Conservation (phyloP, 1,140 invertebrate genomes). For the Ostrea denselamellosa region DNA sequence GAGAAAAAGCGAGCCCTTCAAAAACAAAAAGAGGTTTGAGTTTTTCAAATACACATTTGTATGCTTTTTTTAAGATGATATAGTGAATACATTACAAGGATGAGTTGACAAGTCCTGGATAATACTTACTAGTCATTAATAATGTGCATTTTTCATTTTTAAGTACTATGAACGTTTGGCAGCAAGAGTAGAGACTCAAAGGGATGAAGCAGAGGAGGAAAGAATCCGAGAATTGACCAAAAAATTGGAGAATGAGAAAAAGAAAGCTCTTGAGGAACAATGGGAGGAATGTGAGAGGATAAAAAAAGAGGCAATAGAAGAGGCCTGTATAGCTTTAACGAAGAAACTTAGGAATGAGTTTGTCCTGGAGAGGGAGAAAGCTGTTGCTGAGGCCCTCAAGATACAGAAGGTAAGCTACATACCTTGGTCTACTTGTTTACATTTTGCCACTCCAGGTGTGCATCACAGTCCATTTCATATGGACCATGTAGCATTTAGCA, state of each 20-base stretch:
- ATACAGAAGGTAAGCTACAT: constrained; percentile 66
- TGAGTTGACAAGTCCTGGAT: too few relatives aligned
- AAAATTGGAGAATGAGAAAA: constrained; percentile 72
- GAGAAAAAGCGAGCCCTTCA: constrained; percentile 19
- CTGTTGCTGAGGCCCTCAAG: constrained; percentile 68
- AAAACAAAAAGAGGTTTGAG: constrained; percentile 2
- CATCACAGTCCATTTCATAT: neutral
- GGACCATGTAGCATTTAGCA: neutral
- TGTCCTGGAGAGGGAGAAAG: constrained; percentile 68
- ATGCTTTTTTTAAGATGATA: too few relatives aligned
- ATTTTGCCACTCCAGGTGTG: neutral
- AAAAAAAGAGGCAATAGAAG: constrained; percentile 67
- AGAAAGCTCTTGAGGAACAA: constrained; percentile 71
- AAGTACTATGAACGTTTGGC: constrained; percentile 75
- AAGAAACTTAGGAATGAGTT: constrained; percentile 68
- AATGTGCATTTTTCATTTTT: constrained; percentile 1
- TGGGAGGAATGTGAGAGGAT: constrained; percentile 69
- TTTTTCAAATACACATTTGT: neutral
- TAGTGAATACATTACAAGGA: too few relatives aligned
- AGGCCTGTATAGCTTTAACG: constrained; percentile 66
- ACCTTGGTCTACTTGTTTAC: neutral
- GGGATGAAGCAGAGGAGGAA: constrained; percentile 75
- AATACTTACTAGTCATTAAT: too few relatives aligned
- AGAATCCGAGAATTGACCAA: constrained; percentile 71
- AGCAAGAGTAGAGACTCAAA: constrained; percentile 68